Percentiles rank a stretch among this genome's conserved stretches.
Conservation (phyloP, 2,113 vertebrate genomes). For the Dryoscopus gambensis region DNA sequence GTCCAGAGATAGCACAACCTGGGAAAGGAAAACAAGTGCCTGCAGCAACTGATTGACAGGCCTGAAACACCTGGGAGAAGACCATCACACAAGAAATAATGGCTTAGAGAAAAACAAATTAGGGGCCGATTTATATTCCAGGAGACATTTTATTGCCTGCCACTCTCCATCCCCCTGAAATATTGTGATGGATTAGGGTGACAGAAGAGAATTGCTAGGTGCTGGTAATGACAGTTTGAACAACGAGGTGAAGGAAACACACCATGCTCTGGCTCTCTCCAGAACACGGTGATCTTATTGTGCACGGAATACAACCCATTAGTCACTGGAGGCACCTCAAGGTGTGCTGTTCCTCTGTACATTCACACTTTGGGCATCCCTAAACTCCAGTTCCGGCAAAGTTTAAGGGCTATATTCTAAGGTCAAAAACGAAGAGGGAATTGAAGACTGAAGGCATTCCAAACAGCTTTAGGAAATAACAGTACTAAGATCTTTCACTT, state of each 20-base stretch:
- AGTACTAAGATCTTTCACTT: neutral
- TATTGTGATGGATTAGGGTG: constrained; percentile 18
- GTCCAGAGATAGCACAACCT: constrained; percentile 16
- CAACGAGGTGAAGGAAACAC: neutral
- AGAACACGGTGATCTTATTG: neutral
- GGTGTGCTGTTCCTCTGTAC: neutral
- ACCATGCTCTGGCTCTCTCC: neutral
- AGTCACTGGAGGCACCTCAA: neutral
- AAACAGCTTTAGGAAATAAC: neutral
- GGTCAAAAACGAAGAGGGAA: neutral
- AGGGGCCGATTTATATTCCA: constrained; percentile 47
- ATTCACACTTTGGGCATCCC: neutral
- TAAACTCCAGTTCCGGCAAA: neutral
- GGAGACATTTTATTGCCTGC: constrained; percentile 58
- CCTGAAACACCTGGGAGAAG: constrained; percentile 33
- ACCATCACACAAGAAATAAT: constrained; percentile 24
- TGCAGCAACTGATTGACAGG: constrained; percentile 40
- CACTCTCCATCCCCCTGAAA: constrained; percentile 41
- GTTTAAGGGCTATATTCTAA: neutral
- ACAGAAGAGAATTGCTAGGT: constrained; percentile 3
- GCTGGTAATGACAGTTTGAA: neutral
- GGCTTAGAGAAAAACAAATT: constrained; percentile 58
- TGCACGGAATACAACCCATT: neutral
- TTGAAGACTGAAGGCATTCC: neutral
- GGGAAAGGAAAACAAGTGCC: neutral